Evolutionary conservation across 2,888 invertebrate genomes (phyloP).

Genomic region (Lydus trimaculatus): DNA sequence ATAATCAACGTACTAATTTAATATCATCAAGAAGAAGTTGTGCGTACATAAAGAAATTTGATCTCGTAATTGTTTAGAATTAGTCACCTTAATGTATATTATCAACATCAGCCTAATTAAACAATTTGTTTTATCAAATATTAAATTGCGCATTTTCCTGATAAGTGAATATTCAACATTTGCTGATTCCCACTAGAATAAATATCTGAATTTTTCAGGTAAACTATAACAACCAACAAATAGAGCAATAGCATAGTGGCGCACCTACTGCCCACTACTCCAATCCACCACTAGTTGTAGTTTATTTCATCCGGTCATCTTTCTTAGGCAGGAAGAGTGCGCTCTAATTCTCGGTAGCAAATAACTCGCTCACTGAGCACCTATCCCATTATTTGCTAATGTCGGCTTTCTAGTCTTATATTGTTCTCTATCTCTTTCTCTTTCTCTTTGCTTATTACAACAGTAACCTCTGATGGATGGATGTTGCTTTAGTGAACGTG

Average conservation of each 20-base stretch:
- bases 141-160: no score
- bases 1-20: conserved; percentile 30
- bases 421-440: conserved; percentile 19
- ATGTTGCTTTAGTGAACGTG: conserved; percentile 53
- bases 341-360: conserved; percentile 44
- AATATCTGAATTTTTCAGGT: no score
- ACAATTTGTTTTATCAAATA: no score
- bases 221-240: no score
- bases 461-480: conserved; percentile 55
- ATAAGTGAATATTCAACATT: no score
- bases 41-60: conserved; percentile 22
- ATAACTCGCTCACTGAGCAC: conserved; percentile 44
- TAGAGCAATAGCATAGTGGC: not conserved
- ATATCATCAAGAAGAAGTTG: conserved; percentile 23
- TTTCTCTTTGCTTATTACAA: conserved; percentile 47
- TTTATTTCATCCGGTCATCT: conserved; percentile 38
- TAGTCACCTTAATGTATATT: conserved; percentile 14
- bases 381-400: conserved; percentile 45
- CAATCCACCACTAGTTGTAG: conserved; percentile 26
- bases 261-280: no score
- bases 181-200: no score
- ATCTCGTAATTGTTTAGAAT: conserved; percentile 25
- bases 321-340: conserved; percentile 44
- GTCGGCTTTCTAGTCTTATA: conserved; percentile 21
- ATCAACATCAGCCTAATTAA: not conserved